These are phyloP conservation scores for Troilus luridus DNA, from an alignment of 2,888 invertebrate genomes.

Conservation along the genomic window DNA sequence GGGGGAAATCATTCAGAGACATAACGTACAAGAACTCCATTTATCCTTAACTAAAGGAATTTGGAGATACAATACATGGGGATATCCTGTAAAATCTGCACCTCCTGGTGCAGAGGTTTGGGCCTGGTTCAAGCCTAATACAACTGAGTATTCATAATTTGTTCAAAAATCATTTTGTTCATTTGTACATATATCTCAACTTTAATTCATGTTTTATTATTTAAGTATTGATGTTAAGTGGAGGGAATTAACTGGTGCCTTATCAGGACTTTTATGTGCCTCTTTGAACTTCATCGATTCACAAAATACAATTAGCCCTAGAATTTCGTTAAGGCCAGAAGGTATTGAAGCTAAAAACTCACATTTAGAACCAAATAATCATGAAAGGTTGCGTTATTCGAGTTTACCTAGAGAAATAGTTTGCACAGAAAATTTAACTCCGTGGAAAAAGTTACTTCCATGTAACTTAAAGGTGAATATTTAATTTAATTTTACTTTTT, in stretches of 20 bases:
- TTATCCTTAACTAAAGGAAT: constrained; percentile 93
- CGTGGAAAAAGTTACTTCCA: constrained; percentile 97
- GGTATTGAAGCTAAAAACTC: constrained; percentile 72
- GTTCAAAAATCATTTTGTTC: background rate
- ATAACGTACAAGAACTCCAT: constrained; percentile 91
- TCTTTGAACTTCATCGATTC: constrained; percentile 94
- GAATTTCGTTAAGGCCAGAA: constrained; percentile 84
- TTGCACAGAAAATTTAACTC: constrained; percentile 98
- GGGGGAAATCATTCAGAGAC: constrained; percentile 87
- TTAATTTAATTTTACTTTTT: constrained; percentile 48
- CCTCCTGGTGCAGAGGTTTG: constrained; percentile 95
- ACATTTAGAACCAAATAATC: constrained; percentile 68
- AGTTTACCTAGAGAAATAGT: constrained; percentile 96
- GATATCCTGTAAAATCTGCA: constrained; percentile 90
- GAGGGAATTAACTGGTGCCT: constrained; percentile 88
- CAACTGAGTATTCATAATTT: constrained; percentile 69
- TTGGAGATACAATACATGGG: constrained; percentile 96
- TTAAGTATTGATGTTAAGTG: constrained; percentile 85
- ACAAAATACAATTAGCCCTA: constrained; percentile 87
- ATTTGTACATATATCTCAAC: background rate
- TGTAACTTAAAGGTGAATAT: constrained; percentile 84
- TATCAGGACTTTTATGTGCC: constrained; percentile 96
- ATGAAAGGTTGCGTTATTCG: constrained; percentile 81
- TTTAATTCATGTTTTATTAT: background rate
- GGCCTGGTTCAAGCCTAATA: constrained; percentile 88